Percentiles rank a stretch among this genome's conserved stretches.
Evolutionary conservation across 2,797 vertebrate genomes (phyloP).

Genomic region (Sardinella longiceps): DNA sequence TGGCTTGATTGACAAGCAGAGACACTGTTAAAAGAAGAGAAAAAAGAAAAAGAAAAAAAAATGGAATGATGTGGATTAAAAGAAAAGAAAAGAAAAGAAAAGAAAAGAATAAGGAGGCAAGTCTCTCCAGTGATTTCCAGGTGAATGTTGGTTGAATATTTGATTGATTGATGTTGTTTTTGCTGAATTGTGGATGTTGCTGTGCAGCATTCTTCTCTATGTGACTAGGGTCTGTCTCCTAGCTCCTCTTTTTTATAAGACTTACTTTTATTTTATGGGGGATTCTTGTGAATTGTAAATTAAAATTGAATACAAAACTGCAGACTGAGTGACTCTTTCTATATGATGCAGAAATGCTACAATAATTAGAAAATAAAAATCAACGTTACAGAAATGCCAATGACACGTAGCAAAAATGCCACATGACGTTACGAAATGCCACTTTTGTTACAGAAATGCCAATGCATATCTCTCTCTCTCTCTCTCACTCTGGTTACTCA

Average conservation of each 20-base stretch:
- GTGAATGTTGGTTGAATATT: neutral
- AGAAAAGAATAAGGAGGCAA: neutral
- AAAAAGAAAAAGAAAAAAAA: too few species aligned
- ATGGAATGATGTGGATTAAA: too few species aligned
- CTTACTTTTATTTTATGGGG: constrained; percentile 52
- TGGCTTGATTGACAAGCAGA: neutral
- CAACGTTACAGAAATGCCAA: too few species aligned
- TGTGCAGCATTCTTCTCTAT: constrained; percentile 74
- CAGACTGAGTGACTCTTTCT: too few species aligned
- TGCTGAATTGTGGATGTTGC: constrained; percentile 69
- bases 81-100: neutral
- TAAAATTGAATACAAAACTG: constrained; percentile 68
- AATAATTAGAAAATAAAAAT: too few species aligned
- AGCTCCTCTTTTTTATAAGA: constrained; percentile 64
- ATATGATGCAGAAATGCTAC: too few species aligned
- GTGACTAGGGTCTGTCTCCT: constrained; percentile 48
- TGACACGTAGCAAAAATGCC: too few species aligned
- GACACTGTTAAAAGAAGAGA: neutral
- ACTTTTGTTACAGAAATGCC: too few species aligned
- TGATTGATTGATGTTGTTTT: constrained; percentile 32
- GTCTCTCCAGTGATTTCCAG: neutral
- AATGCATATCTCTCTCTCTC: too few species aligned
- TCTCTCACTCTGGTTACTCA: too few species aligned
- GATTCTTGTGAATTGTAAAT: constrained; percentile 72
- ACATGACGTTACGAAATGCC: too few species aligned